phyloP scores from a whole-genome alignment of 2,888 invertebrate species.

The Epistrophe eligans region DNA sequence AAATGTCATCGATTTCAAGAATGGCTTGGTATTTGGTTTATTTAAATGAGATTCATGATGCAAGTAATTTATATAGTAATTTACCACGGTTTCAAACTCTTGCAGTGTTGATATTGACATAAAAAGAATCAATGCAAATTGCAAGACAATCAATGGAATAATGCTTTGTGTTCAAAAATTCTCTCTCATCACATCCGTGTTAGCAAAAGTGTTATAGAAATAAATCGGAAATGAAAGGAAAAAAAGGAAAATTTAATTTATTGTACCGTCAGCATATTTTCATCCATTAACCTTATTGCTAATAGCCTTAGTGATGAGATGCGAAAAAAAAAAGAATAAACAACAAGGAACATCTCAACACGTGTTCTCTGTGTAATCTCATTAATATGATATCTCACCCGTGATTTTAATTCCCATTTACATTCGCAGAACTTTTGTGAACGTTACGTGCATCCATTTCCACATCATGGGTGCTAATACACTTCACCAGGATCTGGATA shows the following conservation, averaged over 20 bases:
- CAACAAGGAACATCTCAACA: constrained; percentile 56
- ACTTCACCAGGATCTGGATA: constrained; percentile 66
- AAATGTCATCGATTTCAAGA: too few relatives aligned
- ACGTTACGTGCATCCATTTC: constrained; percentile 25
- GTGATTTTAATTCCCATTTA: constrained; percentile 70
- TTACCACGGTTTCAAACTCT: not conserved
- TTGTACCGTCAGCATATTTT: constrained; percentile 37
- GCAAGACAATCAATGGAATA: not conserved
- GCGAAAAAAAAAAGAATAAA: not conserved
- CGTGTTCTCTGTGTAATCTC: constrained; percentile 73
- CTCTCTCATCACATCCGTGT: constrained; percentile 32
- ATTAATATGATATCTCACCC: constrained; percentile 75
- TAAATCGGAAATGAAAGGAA: constrained; percentile 52
- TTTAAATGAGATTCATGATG: too few relatives aligned
- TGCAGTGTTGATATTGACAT: not conserved
- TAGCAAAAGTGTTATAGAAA: constrained; percentile 44
- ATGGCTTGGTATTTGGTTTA: too few relatives aligned
- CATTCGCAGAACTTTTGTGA: constrained; percentile 37
- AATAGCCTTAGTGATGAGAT: constrained; percentile 52
- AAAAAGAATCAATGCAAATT: not conserved
- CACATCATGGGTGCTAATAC: constrained; percentile 1
- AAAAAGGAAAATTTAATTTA: constrained; percentile 6
- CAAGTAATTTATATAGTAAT: not conserved
- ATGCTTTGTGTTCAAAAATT: not conserved
- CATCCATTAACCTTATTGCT: constrained; percentile 59